Evolutionary conservation across 1,140 invertebrate genomes (phyloP).

Genomic region (Solen grandis): DNA sequence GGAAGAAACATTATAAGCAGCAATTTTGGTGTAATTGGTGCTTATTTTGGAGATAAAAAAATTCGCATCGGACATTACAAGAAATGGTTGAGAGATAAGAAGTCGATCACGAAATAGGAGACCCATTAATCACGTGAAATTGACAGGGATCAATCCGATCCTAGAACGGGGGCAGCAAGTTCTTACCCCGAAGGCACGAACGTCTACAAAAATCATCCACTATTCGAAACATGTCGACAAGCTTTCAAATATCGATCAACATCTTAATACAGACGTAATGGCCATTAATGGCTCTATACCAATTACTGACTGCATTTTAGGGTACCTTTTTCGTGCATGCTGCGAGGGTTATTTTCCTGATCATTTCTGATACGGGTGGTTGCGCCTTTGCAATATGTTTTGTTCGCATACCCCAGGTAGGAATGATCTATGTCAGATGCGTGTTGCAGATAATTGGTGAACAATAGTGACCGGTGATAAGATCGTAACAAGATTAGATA

Average conservation of each 20-base stretch:
- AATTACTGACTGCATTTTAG: no score
- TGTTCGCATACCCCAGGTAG: no score
- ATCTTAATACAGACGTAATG: conserved; percentile 41
- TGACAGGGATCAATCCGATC: conserved; percentile 17
- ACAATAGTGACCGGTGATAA: conserved; percentile 32
- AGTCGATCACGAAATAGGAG: no score
- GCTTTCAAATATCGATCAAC: neutral
- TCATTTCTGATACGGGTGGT: no score
- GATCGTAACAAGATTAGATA: conserved; percentile 38
- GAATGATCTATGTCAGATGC: conserved; percentile 47
- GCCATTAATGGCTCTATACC: conserved; percentile 37
- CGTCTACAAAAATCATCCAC: neutral
- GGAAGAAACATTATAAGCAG: no score
- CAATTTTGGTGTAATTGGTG: no score
- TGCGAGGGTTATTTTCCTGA: no score
- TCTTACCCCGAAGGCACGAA: conserved; percentile 24
- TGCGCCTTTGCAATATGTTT: no score
- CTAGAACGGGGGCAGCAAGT: conserved; percentile 4
- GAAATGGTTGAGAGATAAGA: no score
- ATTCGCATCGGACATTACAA: conserved; percentile 14
- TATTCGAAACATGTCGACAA: neutral
- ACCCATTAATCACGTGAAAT: conserved; percentile 19
- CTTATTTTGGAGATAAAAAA: no score
- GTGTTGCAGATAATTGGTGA: conserved; percentile 11
- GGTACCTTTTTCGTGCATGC: no score